These are phyloP conservation scores for Orientallactaga sibirica DNA, from an alignment of 2,797 vertebrate genomes.

Conservation along the genomic window DNA sequence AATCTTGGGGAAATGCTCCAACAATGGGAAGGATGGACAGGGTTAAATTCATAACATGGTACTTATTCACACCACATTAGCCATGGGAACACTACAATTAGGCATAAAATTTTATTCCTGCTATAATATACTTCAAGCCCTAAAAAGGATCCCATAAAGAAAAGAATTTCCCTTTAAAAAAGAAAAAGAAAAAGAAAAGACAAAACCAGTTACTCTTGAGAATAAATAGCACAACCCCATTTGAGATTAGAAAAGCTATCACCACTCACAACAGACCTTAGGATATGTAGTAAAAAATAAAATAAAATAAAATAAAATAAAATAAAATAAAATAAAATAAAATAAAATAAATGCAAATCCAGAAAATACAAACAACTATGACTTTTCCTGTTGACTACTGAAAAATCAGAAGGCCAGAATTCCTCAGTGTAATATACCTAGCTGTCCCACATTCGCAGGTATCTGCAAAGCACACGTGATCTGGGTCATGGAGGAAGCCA, in stretches of 20 bases:
- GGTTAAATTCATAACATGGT: conserved; percentile 84
- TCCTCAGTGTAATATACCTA: background rate
- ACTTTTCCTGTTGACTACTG: background rate
- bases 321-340: too few species aligned
- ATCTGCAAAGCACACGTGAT: conserved; percentile 6
- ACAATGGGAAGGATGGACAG: conserved; percentile 78
- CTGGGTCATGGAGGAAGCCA: background rate
- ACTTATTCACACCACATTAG: conserved; percentile 86
- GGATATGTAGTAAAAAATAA: background rate
- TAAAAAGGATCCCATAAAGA: conserved; percentile 73
- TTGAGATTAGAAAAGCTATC: background rate
- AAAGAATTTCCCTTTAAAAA: conserved; percentile 72
- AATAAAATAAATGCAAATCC: background rate
- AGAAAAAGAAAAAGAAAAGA: conserved; percentile 63
- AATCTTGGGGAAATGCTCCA: conserved; percentile 60
- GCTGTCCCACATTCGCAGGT: background rate
- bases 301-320: too few species aligned
- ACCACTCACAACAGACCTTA: background rate
- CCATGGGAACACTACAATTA: conserved; percentile 84
- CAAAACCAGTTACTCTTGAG: conserved; percentile 67
- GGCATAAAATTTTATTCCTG: conserved; percentile 86
- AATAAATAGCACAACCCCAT: background rate
- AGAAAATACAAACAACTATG: background rate
- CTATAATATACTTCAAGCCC: conserved; percentile 79
- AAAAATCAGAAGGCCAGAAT: background rate